Percentiles rank a stretch among this genome's conserved stretches.
Conservation (phyloP, 1,140 invertebrate genomes). For the Brachionus sp. region DNA sequence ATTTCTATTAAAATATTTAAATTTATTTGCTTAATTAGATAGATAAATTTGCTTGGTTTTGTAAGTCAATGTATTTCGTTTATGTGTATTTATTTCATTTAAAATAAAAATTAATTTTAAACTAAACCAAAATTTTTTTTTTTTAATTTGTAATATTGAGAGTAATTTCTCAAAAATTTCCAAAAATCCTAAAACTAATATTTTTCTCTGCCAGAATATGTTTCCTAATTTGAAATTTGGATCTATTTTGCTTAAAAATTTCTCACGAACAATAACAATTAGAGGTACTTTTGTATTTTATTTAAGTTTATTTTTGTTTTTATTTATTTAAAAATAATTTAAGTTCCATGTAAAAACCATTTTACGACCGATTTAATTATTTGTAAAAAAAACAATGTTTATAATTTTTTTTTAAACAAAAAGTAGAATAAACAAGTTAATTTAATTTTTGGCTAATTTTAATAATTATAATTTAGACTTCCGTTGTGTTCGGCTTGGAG, state of each 20-base stretch:
- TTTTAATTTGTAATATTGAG: neutral
- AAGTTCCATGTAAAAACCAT: neutral
- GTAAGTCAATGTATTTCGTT: neutral
- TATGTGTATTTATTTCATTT: neutral
- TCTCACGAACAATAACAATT: neutral
- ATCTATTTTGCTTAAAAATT: neutral
- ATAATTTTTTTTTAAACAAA: neutral
- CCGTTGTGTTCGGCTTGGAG: neutral
- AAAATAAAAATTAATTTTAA: neutral
- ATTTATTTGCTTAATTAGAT: neutral
- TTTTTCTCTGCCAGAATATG: neutral
- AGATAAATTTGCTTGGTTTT: neutral
- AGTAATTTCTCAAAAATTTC: constrained; percentile 5
- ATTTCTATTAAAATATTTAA: neutral
- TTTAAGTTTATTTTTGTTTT: no score
- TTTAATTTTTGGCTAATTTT: neutral
- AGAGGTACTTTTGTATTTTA: neutral
- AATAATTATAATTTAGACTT: neutral
- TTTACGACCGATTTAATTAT: neutral
- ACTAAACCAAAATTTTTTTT: neutral
- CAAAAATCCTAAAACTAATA: neutral
- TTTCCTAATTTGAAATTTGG: neutral
- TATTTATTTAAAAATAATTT: no score
- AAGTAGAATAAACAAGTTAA: neutral
- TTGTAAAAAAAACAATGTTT: neutral